Conservation (phyloP, 2,797 vertebrate genomes). For the Garrulus glandarius region DNA sequence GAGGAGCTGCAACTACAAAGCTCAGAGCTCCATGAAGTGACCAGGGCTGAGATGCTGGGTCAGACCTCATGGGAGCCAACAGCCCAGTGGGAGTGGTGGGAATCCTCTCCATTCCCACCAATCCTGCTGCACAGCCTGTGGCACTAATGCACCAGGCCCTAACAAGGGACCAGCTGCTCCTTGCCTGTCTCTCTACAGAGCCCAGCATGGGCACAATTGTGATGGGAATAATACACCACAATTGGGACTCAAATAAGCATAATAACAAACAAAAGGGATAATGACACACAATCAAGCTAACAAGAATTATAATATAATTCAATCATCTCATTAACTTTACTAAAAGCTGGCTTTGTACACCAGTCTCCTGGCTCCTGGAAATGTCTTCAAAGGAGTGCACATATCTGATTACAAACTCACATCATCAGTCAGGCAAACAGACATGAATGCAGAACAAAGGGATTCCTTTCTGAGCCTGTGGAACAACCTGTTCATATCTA, state of each 20-base stretch:
- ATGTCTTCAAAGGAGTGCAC: slow-evolving; percentile 6
- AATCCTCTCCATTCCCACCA: neutral
- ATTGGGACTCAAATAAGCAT: slow-evolving; percentile 29
- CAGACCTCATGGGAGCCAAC: neutral
- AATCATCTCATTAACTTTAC: slow-evolving; percentile 59
- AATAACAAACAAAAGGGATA: slow-evolving; percentile 51
- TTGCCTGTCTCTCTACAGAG: neutral
- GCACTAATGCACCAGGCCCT: neutral
- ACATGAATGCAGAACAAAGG: neutral
- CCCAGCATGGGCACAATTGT: neutral
- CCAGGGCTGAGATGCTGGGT: neutral
- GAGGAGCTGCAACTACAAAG: neutral
- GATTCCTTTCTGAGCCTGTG: slow-evolving; percentile 1
- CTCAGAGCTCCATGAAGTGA: neutral
- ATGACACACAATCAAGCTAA: slow-evolving; percentile 47
- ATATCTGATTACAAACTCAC: slow-evolving; percentile 33
- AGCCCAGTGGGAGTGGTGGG: neutral
- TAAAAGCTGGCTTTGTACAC: slow-evolving; percentile 26
- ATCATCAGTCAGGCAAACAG: neutral
- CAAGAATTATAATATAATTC: slow-evolving; percentile 49
- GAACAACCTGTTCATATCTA: neutral
- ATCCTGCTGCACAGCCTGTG: neutral
- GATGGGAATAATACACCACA: slow-evolving; percentile 1
- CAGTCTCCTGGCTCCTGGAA: slow-evolving; percentile 37
- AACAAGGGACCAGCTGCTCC: neutral